These are phyloP conservation scores for Clunio marinus DNA, from an alignment of 2,888 invertebrate species.

Conservation along the genomic window DNA sequence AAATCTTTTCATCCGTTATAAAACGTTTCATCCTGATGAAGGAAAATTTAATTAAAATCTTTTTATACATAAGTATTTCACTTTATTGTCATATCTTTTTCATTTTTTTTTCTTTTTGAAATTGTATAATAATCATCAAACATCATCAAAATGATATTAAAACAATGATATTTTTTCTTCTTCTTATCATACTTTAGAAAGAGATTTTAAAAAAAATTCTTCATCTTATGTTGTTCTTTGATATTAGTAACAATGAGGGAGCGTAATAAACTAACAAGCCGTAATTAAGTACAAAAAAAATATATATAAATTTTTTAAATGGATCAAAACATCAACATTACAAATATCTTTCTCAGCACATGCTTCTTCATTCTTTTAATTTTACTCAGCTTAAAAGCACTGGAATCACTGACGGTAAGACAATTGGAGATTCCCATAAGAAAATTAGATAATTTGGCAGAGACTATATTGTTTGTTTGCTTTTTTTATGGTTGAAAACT, in stretches of 20 bases:
- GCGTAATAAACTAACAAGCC: background rate
- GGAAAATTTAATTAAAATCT: background rate
- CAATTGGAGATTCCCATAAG: too few species aligned
- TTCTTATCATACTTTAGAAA: background rate
- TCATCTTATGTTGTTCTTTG: background rate
- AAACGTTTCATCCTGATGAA: background rate
- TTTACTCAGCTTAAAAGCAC: too few species aligned
- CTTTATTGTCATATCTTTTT: background rate
- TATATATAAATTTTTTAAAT: background rate
- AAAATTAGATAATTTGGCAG: too few species aligned
- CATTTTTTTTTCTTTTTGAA: background rate
- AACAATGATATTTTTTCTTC: background rate
- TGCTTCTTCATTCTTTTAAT: too few species aligned
- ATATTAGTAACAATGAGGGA: background rate
- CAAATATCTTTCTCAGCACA: background rate
- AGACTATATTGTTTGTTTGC: too few species aligned
- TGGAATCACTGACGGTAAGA: too few species aligned
- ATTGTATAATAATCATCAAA: conserved; percentile 11
- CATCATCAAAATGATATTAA: background rate
- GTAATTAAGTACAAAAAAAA: conserved; percentile 9
- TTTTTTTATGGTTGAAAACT: too few species aligned
- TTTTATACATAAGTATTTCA: background rate
- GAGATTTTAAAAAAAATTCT: background rate
- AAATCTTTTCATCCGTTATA: too few species aligned
- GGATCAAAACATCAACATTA: background rate